Evolutionary conservation across 2,113 vertebrate species (phyloP).

Genomic region (Lagenorhynchus albirostris): DNA sequence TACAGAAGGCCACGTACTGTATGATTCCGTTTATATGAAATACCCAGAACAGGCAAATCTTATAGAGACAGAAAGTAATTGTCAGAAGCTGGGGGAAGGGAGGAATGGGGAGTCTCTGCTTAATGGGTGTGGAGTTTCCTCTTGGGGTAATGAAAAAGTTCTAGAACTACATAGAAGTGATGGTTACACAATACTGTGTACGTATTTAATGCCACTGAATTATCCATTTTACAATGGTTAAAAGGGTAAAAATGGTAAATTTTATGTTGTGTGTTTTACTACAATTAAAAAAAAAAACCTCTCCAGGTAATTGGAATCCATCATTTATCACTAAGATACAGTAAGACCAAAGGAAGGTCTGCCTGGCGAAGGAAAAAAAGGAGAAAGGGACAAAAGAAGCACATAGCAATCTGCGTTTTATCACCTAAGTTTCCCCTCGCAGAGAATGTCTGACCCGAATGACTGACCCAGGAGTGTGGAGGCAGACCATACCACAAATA

Average conservation of each 20-base stretch:
- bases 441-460: neutral
- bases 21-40: neutral
- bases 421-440: neutral
- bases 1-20: neutral
- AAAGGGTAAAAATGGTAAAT: neutral
- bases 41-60: neutral
- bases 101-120: neutral
- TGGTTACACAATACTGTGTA: neutral
- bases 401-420: neutral
- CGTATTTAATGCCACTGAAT: neutral
- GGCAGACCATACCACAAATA: neutral
- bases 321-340: neutral
- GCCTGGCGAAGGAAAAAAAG: neutral
- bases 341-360: neutral
- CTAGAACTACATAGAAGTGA: neutral
- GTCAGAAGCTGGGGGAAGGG: neutral
- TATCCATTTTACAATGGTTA: neutral
- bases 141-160: neutral
- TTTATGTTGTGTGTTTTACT: neutral
- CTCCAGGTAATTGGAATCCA: neutral
- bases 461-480: accelerated
- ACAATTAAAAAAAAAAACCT: neutral
- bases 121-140: neutral
- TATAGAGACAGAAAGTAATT: neutral
- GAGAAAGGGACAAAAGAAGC: neutral